A percentile compares a stretch with the other conserved stretches of the same genome.
Evolutionary conservation across 1,140 invertebrate genomes (phyloP).

Genomic region (Drosophila rhopaloa): DNA sequence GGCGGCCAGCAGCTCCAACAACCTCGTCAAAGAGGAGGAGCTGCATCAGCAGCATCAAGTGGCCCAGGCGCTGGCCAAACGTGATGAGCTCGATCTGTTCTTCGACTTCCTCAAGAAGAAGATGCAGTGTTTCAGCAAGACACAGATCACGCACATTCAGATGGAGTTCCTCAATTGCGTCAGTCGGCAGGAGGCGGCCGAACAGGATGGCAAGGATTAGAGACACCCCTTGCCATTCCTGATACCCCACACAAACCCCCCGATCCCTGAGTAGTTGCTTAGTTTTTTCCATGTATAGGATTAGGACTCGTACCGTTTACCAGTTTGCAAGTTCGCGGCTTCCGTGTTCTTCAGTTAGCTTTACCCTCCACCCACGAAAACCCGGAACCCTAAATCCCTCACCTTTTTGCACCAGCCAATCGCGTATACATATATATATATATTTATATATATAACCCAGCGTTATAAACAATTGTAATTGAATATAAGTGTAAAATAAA

Average conservation of each 20-base stretch:
- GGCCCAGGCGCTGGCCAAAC: slow-evolving; percentile 54
- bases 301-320: slow-evolving; percentile 43
- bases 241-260: neutral
- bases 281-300: slow-evolving; percentile 45
- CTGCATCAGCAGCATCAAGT: slow-evolving; percentile 40
- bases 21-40: slow-evolving; percentile 60
- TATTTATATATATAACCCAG: slow-evolving; percentile 8
- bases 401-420: neutral
- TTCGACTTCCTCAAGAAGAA: slow-evolving; percentile 83
- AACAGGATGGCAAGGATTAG: slow-evolving; percentile 92
- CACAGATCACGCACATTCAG: slow-evolving; percentile 79
- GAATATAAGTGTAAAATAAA: slow-evolving; percentile 62
- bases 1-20: slow-evolving; percentile 69
- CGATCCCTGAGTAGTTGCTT: slow-evolving; percentile 27
- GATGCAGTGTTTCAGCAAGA: slow-evolving; percentile 76
- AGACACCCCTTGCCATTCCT: neutral
- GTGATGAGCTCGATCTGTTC: slow-evolving; percentile 78
- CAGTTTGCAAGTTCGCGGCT: slow-evolving; percentile 20
- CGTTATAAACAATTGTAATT: slow-evolving; percentile 45
- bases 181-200: slow-evolving; percentile 84
- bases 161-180: slow-evolving; percentile 83
- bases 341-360: slow-evolving; percentile 37
- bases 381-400: neutral
- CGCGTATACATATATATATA: slow-evolving; percentile 14
- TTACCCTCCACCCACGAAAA: slow-evolving; percentile 11